These are phyloP conservation scores for Pseudococcus viburni DNA, from an alignment of 2,888 invertebrate genomes.

Conservation along the genomic window DNA sequence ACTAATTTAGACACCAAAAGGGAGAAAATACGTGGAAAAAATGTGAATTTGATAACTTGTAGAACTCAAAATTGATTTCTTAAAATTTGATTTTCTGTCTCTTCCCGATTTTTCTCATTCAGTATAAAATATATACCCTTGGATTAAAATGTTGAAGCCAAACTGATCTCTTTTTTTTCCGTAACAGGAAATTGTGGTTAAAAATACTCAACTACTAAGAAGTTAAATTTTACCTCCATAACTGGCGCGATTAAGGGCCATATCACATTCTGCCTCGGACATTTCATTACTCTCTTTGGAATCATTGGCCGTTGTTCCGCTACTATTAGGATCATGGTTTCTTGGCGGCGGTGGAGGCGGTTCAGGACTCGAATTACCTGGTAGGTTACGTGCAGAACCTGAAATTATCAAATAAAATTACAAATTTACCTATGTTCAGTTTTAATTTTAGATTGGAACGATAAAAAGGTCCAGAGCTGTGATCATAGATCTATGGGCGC, in stretches of 20 bases:
- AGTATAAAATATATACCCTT: background rate
- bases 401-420: conserved; percentile 51
- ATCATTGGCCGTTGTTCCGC: conserved; percentile 87
- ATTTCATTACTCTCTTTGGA: conserved; percentile 95
- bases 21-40: too few relatives aligned
- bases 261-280: conserved; percentile 90
- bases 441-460: too few relatives aligned
- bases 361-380: conserved; percentile 75
- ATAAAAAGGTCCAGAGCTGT: too few relatives aligned
- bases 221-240: conserved; percentile 78
- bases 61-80: too few relatives aligned
- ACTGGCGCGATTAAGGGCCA: conserved; percentile 83
- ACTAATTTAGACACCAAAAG: too few relatives aligned
- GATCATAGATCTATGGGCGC: too few relatives aligned
- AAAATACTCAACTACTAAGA: background rate
- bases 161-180: background rate
- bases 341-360: conserved; percentile 85
- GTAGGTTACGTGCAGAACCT: conserved; percentile 76
- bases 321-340: conserved; percentile 82
- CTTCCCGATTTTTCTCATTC: too few relatives aligned
- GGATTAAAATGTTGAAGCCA: background rate
- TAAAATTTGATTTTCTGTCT: too few relatives aligned
- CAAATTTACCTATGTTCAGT: background rate
- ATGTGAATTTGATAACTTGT: too few relatives aligned
- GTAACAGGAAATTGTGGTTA: background rate